Percentiles rank a stretch among this genome's conserved stretches.
Conservation (phyloP, 2,888 invertebrate species). For the Argyresthia goedartella region DNA sequence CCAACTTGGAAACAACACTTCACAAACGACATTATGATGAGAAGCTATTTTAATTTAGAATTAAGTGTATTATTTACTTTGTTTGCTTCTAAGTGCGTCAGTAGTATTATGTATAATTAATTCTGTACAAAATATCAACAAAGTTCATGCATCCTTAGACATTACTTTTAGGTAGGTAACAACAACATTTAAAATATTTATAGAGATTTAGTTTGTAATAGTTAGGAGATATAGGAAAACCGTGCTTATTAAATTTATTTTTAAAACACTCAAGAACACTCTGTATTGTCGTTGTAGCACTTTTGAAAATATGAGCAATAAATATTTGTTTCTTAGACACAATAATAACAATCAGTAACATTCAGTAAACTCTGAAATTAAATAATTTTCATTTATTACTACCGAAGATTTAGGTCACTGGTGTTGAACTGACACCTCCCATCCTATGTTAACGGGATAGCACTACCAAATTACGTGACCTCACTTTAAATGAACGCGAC, state of each 20-base stretch:
- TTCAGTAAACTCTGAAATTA: neutral
- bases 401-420: conserved; percentile 26
- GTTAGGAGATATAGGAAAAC: too few relatives aligned
- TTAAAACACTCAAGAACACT: too few relatives aligned
- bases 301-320: too few relatives aligned
- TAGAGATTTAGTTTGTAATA: too few relatives aligned
- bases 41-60: neutral
- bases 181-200: neutral
- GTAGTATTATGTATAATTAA: too few relatives aligned
- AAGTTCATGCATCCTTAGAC: too few relatives aligned
- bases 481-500: neutral
- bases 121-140: neutral
- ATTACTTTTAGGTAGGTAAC: too few relatives aligned
- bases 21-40: conserved; percentile 72
- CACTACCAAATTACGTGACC: conserved; percentile 18
- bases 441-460: conserved; percentile 22
- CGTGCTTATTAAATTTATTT: too few relatives aligned
- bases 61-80: neutral
- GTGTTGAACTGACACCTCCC: conserved; percentile 38
- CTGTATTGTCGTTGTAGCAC: too few relatives aligned
- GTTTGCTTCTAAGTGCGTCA: too few relatives aligned
- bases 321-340: too few relatives aligned
- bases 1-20: conserved; percentile 85
- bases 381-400: neutral
- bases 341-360: neutral